phyloP scores from a whole-genome alignment of 2,113 vertebrate genomes.

The Centrocercus urophasianus region DNA sequence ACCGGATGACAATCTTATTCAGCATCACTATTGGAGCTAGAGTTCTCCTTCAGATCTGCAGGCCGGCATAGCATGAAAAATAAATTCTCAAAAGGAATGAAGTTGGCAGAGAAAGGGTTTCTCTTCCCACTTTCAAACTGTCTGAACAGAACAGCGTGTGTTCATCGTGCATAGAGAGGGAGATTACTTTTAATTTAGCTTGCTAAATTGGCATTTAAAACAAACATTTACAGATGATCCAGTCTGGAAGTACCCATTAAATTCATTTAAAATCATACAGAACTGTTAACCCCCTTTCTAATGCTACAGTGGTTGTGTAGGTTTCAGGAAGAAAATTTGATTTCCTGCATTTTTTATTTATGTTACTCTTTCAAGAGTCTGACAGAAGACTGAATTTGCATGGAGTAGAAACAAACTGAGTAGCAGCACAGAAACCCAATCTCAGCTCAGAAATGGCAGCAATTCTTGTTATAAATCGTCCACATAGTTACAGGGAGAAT shows the following conservation, averaged over 20 bases:
- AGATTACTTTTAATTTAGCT: neutral
- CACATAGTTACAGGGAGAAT: neutral
- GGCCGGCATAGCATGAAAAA: neutral
- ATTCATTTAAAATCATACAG: neutral
- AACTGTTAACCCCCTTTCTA: neutral
- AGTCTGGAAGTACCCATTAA: neutral
- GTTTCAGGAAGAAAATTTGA: neutral
- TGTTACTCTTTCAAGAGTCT: neutral
- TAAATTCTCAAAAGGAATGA: slow-evolving; percentile 3
- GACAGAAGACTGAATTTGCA: neutral
- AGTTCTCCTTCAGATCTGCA: neutral
- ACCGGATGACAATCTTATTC: slow-evolving; percentile 12
- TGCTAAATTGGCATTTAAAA: slow-evolving; percentile 5
- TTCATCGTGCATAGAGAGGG: neutral
- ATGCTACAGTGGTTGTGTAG: neutral
- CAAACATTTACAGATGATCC: neutral
- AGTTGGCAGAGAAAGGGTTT: neutral
- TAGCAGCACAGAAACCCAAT: neutral
- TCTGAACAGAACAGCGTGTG: neutral
- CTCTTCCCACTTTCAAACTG: neutral
- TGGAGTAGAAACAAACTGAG: neutral
- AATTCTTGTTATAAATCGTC: neutral
- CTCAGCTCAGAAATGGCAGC: neutral
- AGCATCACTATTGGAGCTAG: slow-evolving; percentile 22
- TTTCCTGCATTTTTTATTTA: neutral